Percentiles rank a stretch among this genome's conserved stretches.
Evolutionary conservation across 2,113 vertebrate genomes (phyloP).

Genomic region (Pseudorasbora parva): DNA sequence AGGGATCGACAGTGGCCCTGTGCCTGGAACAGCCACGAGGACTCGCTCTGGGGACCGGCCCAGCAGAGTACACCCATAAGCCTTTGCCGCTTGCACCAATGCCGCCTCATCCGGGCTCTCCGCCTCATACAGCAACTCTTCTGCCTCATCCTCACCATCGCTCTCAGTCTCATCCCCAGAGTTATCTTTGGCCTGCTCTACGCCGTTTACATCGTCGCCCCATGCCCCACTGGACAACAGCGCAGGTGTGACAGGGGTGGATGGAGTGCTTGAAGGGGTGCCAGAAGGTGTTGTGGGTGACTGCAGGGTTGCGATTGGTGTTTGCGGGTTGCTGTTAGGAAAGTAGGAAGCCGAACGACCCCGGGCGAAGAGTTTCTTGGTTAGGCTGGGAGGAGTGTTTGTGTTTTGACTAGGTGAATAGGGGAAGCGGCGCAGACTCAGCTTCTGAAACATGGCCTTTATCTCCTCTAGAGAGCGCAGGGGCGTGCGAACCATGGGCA

Average conservation of each 20-base stretch:
- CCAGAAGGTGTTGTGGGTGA: background rate
- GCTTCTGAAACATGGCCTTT: constrained; percentile 85
- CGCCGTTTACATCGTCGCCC: background rate
- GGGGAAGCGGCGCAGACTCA: constrained; percentile 78
- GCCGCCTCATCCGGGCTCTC: constrained; percentile 81
- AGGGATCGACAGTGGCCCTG: constrained; percentile 81
- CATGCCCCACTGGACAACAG: background rate
- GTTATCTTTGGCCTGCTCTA: background rate
- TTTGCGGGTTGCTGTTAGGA: constrained; percentile 51
- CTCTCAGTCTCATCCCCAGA: background rate
- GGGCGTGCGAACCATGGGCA: constrained; percentile 72
- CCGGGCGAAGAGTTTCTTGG: constrained; percentile 75
- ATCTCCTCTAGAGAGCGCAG: constrained; percentile 86
- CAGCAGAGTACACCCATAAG: constrained; percentile 79
- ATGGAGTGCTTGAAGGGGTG: background rate
- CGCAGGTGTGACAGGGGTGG: background rate
- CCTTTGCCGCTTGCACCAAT: constrained; percentile 78
- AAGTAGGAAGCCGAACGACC: constrained; percentile 69
- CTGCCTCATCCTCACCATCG: constrained; percentile 12
- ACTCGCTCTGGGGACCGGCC: constrained; percentile 83
- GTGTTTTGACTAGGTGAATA: constrained; percentile 63
- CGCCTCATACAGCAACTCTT: constrained; percentile 77
- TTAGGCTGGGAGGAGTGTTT: constrained; percentile 72
- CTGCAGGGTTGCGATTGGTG: background rate
- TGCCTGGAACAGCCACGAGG: constrained; percentile 80